Base-by-base conservation (phyloP, 2,888 invertebrate genomes). In the Agrotis puta region DNA sequence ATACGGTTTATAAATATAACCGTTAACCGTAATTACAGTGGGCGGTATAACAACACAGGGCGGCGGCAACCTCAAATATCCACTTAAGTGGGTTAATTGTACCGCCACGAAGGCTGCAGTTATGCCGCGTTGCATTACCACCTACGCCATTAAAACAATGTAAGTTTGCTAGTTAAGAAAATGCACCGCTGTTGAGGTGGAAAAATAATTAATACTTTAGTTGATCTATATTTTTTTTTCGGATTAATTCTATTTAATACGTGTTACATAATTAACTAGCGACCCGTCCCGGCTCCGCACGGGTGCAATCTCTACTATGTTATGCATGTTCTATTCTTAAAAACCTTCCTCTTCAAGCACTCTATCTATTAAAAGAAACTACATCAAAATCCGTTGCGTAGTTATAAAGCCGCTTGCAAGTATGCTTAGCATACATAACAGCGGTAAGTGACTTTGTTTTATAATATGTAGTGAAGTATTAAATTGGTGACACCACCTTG, bases 41-140 rank as follows among this genome's bases (percentile, higher is more conserved):
- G 58, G 57, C 16, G 57, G 63, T 47, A 43, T 11, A 80, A 85
- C 61, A 70, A 70, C 73, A 70, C 59, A 48, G 58, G 64, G 62
- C 47, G 50, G 33, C 63, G 70, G 50, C 67, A 62, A 56, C 69
- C 67, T 64, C 75, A 73, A 84, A 80, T 77, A 71, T 71, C 61
- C 72, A 54, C 64, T 70, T 76, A 85, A 81, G 76, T 85, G 69
- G 72, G 85, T 80, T 85, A 84, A 83, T 76, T 76, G 70, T 62
- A 50, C 73, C 59, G 58, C 63, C 50, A 53, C 45, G 56, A 74
- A 74, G 27, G 27, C 70, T 69, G 74, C 81, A 79, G 47, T 68
- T 81, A 65, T 47, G 71, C 68, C 53, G 11, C 16, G 62, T 43
- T 71, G 62, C 59, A 71, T 47, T 73, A 64, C 53, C 51, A 56